Conservation (phyloP, 2,113 vertebrate genomes). For the Murina feae region DNA sequence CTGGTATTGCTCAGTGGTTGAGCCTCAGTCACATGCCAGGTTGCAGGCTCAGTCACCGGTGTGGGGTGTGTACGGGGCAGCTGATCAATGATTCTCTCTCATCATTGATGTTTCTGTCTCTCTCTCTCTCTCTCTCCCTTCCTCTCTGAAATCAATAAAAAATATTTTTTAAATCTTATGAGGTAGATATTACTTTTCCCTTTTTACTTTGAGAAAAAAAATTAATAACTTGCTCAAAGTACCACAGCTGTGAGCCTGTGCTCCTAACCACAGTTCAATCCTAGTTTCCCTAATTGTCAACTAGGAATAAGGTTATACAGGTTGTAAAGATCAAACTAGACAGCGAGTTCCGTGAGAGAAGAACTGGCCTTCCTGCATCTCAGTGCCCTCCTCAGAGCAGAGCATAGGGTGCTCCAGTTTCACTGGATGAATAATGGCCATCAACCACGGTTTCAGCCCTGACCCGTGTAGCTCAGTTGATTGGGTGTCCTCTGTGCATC, state of each 20-base stretch:
- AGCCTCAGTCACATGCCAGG: no score
- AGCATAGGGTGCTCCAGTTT: background rate
- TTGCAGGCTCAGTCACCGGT: no score
- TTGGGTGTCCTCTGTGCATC: no score
- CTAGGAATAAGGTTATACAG: background rate
- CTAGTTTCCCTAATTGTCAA: background rate
- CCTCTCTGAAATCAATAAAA: no score
- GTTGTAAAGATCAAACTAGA: background rate
- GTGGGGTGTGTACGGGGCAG: no score
- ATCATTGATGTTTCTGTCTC: no score
- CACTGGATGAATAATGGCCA: background rate
- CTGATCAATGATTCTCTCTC: no score
- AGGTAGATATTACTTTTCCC: background rate
- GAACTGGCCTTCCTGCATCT: background rate
- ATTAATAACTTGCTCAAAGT: background rate
- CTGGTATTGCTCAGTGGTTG: no score
- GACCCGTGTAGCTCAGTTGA: no score
- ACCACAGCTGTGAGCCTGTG: background rate
- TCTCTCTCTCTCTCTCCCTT: no score
- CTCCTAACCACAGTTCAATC: background rate
- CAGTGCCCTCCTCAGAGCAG: background rate
- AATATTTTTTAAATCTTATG: no score
- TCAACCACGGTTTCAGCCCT: background rate
- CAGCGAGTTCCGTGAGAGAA: background rate
- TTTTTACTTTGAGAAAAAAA: background rate